Conservation (phyloP, 2,113 vertebrate genomes). For the Notarius quadriscutis region DNA sequence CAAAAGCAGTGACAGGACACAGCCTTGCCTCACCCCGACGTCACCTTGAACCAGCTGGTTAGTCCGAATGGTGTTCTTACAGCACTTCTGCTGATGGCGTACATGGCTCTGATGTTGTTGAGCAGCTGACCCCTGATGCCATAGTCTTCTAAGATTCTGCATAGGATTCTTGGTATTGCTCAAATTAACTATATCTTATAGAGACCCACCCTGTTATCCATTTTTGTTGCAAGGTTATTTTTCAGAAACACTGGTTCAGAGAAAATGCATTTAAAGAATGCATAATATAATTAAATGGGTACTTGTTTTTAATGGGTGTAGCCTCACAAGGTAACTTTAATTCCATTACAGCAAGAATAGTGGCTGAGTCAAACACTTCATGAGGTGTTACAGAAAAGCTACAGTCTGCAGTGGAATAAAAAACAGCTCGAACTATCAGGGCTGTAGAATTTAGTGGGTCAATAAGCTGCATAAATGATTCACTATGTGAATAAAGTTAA, state of each 20-base stretch:
- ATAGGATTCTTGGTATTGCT: neutral
- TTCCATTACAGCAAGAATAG: neutral
- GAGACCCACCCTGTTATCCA: neutral
- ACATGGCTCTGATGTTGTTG: no score
- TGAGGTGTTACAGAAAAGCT: neutral
- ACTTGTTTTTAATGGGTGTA: neutral
- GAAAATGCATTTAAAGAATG: no score
- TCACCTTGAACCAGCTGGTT: no score
- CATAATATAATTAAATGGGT: neutral
- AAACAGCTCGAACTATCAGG: neutral
- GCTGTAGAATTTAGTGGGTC: no score
- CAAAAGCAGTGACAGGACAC: no score
- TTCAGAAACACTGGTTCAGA: neutral
- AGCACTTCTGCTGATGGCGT: no score
- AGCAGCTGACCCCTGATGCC: no score
- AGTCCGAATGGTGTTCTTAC: no score
- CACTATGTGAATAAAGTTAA: no score
- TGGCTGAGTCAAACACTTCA: neutral
- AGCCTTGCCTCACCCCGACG: no score
- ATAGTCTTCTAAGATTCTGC: no score
- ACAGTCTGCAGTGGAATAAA: neutral
- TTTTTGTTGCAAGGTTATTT: neutral
- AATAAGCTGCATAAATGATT: neutral
- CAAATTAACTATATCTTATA: neutral
- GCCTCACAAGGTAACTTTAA: neutral